These are phyloP conservation scores for Xanthia togata DNA, from an alignment of 2,888 invertebrate genomes.

Conservation along the genomic window DNA sequence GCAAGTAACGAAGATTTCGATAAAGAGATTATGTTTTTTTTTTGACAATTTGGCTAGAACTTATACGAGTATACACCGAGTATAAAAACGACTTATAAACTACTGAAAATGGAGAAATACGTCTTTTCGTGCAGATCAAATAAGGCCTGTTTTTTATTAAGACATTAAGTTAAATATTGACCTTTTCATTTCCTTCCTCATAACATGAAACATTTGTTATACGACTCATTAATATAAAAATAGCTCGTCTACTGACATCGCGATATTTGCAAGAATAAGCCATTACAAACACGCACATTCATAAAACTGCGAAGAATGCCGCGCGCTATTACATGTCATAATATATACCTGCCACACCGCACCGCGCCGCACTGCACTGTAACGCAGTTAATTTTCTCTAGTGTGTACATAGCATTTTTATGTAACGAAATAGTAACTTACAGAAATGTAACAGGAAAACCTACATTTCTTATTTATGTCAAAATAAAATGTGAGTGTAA, in stretches of 20 bases:
- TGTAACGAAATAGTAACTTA: background rate
- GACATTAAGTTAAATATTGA: background rate
- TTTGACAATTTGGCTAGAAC: no score
- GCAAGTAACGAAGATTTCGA: no score
- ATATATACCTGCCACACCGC: background rate
- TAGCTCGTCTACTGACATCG: constrained; percentile 20
- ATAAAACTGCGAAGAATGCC: constrained; percentile 9
- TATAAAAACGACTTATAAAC: background rate
- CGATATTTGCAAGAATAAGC: constrained; percentile 60
- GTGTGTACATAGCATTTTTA: background rate
- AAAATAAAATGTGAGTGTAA: background rate
- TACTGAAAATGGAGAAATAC: background rate
- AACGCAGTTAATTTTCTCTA: background rate
- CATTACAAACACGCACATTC: constrained; percentile 53
- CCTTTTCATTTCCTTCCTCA: constrained; percentile 23
- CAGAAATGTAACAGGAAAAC: background rate
- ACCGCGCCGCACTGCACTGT: background rate
- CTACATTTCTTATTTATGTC: no score
- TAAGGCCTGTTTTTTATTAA: background rate
- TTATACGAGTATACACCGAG: no score
- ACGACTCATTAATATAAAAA: constrained; percentile 30
- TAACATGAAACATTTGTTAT: constrained; percentile 30
- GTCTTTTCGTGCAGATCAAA: background rate
- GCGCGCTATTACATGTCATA: constrained; percentile 1
- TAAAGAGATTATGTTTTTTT: no score